Evolutionary conservation across 2,888 invertebrate species (phyloP).

Genomic region (Morinoia aosen): DNA sequence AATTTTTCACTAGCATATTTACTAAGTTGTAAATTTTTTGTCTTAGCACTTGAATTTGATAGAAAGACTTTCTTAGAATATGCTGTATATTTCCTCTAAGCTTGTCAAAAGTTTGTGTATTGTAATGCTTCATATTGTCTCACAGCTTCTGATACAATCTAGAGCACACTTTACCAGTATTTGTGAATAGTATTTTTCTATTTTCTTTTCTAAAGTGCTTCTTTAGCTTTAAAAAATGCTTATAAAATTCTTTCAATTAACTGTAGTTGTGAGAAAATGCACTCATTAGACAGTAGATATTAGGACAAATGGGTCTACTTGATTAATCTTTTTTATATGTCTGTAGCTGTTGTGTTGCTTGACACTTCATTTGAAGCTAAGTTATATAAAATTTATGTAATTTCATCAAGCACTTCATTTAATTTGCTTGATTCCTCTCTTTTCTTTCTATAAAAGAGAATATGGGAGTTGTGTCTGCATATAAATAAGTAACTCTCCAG

Average conservation of each 20-base stretch:
- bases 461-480: background rate
- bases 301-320: background rate
- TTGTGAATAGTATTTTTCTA: background rate
- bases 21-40: background rate
- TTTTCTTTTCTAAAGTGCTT: background rate
- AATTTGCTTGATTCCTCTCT: background rate
- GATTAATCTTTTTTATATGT: background rate
- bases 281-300: background rate
- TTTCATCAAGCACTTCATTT: background rate
- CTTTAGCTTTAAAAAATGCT: background rate
- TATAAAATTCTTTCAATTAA: background rate
- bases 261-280: background rate
- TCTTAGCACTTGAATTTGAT: background rate
- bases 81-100: too few relatives aligned
- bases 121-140: background rate
- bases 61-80: background rate
- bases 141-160: background rate
- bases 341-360: background rate
- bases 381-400: background rate
- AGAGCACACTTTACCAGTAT: background rate
- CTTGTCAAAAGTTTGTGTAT: too few relatives aligned
- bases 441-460: background rate
- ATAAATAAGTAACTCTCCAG: background rate
- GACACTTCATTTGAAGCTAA: background rate
- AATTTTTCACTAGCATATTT: background rate